Evolutionary conservation across 1,140 invertebrate genomes (phyloP).

Genomic region (Nymphalis io): DNA sequence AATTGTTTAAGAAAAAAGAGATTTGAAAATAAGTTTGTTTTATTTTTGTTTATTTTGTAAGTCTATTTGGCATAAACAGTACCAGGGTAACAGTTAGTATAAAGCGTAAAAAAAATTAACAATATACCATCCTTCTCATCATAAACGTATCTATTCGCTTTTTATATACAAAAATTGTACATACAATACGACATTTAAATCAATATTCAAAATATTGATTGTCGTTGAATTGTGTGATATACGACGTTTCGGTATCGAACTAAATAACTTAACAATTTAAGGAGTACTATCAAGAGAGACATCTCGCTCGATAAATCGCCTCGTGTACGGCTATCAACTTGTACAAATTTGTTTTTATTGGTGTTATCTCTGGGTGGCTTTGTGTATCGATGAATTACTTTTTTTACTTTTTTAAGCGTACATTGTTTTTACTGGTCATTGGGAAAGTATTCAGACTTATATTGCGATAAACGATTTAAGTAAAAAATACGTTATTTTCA

Average conservation of each 20-base stretch:
- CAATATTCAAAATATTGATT: background rate
- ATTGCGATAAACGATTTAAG: constrained; percentile 19
- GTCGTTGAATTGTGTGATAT: constrained; percentile 13
- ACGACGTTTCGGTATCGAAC: constrained; percentile 29
- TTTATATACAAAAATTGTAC: no score
- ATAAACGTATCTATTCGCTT: background rate
- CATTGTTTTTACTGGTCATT: constrained; percentile 49
- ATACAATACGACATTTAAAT: background rate
- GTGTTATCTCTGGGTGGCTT: constrained; percentile 74
- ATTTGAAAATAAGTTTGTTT: no score
- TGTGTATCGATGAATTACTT: constrained; percentile 53
- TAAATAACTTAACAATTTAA: constrained; percentile 55
- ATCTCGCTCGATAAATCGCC: constrained; percentile 74
- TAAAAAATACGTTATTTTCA: background rate
- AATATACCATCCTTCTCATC: background rate
- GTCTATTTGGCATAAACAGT: background rate
- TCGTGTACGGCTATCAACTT: constrained; percentile 61
- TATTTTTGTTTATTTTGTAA: no score
- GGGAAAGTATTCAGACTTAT: constrained; percentile 37
- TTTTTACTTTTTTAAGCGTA: constrained; percentile 40
- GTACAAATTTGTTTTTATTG: constrained; percentile 78
- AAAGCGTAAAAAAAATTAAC: background rate
- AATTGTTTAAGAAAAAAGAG: no score
- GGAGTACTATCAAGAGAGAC: constrained; percentile 66
- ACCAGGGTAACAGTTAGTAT: background rate